phyloP scores from a whole-genome alignment of 2,113 vertebrate species.

The Pangasianodon hypophthalmus region DNA sequence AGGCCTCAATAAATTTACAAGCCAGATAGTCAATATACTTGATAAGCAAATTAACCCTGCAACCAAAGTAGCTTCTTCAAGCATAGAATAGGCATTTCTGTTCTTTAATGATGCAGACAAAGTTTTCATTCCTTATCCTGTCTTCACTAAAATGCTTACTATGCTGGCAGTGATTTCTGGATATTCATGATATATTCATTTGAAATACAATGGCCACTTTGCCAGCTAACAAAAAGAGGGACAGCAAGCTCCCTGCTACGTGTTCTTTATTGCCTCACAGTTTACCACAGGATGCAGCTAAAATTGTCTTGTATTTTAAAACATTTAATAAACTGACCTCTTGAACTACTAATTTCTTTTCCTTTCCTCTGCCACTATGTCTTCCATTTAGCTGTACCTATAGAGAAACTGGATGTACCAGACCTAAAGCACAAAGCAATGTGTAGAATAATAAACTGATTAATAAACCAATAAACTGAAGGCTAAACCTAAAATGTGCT shows the following conservation, averaged over 20 bases:
- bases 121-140: background rate
- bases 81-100: background rate
- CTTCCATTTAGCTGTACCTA: background rate
- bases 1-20: background rate
- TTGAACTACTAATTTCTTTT: background rate
- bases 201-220: background rate
- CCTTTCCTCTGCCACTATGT: background rate
- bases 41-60: background rate
- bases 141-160: background rate
- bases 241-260: background rate
- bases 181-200: background rate
- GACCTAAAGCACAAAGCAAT: background rate
- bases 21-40: background rate
- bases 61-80: background rate
- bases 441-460: background rate
- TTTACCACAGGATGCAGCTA: background rate
- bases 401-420: background rate
- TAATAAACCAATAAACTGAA: background rate
- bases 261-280: background rate
- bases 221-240: background rate
- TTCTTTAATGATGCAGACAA: background rate
- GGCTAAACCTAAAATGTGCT: background rate
- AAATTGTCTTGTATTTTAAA: background rate
- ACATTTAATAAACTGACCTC: constrained; percentile 1
- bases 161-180: background rate